phyloP scores from a whole-genome alignment of 2,113 vertebrate genomes.

The Nycticryphes semicollaris region DNA sequence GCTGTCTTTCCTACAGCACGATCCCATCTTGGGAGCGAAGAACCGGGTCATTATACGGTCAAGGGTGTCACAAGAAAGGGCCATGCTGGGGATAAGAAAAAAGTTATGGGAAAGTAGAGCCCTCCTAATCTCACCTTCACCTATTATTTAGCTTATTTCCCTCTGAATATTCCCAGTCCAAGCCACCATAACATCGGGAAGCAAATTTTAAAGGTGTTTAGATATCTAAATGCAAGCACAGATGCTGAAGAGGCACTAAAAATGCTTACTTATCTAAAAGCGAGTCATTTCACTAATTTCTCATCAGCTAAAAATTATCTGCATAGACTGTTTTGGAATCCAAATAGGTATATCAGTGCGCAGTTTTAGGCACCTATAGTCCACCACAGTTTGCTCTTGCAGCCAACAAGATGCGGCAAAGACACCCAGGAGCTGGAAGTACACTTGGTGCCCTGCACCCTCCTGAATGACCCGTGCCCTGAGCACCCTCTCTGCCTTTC shows the following conservation, averaged over 20 bases:
- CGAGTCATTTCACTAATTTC: background rate
- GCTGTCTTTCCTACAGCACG: background rate
- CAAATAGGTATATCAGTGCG: background rate
- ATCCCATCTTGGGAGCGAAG: background rate
- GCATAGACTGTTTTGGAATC: background rate
- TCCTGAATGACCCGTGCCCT: background rate
- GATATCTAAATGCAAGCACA: background rate
- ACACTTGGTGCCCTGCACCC: background rate
- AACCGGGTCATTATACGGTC: constrained; percentile 2
- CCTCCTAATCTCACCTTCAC: background rate
- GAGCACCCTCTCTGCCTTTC: background rate
- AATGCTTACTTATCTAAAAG: background rate
- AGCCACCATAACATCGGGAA: background rate
- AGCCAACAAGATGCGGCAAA: background rate
- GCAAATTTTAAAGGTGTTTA: background rate
- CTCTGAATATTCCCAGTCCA: background rate
- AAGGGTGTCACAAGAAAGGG: background rate
- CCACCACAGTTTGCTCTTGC: background rate
- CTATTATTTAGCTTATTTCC: background rate
- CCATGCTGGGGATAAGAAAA: background rate
- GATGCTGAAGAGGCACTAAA: background rate
- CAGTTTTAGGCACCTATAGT: background rate
- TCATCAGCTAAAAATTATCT: background rate
- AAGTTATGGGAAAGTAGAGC: background rate
- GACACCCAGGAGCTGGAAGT: background rate